Evolutionary conservation across 2,797 vertebrate species (phyloP), one percentile per base, ranked within the genome.

Genomic region (Gadopsis bispinosus): DNA sequence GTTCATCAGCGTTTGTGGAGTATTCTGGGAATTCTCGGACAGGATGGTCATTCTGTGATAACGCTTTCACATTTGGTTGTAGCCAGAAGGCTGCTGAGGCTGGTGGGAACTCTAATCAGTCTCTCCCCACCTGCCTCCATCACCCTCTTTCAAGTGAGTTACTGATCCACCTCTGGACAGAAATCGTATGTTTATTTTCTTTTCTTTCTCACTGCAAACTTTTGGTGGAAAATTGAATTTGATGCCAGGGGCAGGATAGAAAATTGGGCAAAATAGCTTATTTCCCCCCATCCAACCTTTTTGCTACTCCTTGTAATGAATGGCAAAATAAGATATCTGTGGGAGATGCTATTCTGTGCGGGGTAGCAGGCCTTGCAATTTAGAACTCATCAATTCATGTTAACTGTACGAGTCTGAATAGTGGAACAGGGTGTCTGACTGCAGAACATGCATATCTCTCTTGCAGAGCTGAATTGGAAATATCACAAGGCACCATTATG

Each of bases 201-300:
- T 84, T 92, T 91, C 87, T 91, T 89, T 93, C 85, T 86, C 83
- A 76, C 83, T 83, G 86, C 77, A 94, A 95, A 90, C 93, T 90
- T 93, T 93, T 85, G 89, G 88, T 92, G 88, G 84, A 92, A 96
- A 97, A 96, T 95, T 96, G 95, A 97, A 96, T 96, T 96, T 93
- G 94, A 96, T 95, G 95, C 95, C 88, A 91, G 85, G 91, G 94
- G 93, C 93, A 89, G 91, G 91, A 94, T 92, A 92, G 92, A 95
- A 96, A 97, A 97, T 96, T 93, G 93, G 87, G 92, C 85, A 92
- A 96, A 96, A 96, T 94, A 95, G 88, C 93, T 95, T 95, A 92
- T 93, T 91, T 92, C 85, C 84, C 74, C 71, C 71, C 91, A 91
- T 92, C 85, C 92, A 92, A 94, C 84, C 84, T 87, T 92, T 92